Conservation (phyloP, 2,797 vertebrate genomes). For the Dendrocincla tyrannina region DNA sequence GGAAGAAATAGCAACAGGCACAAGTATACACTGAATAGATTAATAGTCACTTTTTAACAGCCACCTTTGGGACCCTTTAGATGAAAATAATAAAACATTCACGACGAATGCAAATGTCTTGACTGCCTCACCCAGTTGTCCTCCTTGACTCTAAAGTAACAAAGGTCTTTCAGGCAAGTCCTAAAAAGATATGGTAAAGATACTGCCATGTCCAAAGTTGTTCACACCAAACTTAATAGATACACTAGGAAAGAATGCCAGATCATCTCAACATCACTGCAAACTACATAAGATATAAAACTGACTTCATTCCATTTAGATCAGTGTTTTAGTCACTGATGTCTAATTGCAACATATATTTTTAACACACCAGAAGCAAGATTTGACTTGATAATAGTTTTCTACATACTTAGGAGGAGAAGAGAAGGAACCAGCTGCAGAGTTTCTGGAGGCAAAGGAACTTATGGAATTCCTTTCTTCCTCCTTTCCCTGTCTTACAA, state of each 20-base stretch:
- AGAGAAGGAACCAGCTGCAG: neutral
- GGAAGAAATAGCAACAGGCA: neutral
- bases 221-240: neutral
- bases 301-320: neutral
- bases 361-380: neutral
- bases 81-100: neutral
- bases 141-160: neutral
- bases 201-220: neutral
- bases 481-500: neutral
- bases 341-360: neutral
- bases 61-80: neutral
- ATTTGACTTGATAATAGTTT: neutral
- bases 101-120: fast-evolving
- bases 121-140: neutral
- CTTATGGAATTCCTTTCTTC: neutral
- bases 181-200: neutral
- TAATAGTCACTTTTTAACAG: neutral
- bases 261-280: neutral
- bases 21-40: neutral
- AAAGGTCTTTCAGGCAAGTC: neutral
- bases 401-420: neutral
- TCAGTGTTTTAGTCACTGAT: neutral
- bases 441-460: neutral
- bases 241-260: neutral
- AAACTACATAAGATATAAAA: neutral